These are phyloP conservation scores for Acipenser ruthenus DNA, from an alignment of 2,797 vertebrate genomes.

Conservation along the genomic window DNA sequence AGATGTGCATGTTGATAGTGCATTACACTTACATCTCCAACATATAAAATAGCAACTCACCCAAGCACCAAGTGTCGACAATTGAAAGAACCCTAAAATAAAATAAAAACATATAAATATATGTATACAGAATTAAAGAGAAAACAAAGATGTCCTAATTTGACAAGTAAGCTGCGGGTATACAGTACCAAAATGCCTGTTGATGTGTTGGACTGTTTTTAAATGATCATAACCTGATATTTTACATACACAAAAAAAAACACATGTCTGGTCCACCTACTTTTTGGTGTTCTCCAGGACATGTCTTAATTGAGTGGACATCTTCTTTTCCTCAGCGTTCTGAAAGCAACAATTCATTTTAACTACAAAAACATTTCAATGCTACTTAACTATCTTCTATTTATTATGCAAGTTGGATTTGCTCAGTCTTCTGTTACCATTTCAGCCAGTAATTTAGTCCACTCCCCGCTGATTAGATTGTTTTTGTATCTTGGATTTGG, in stretches of 20 bases:
- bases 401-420: not conserved
- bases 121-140: not conserved
- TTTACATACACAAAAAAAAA: conserved; percentile 9
- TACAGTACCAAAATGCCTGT: conserved; percentile 23
- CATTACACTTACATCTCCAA: not conserved
- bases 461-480: conserved; percentile 57
- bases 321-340: conserved; percentile 60
- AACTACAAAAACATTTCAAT: not conserved
- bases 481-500: conserved; percentile 66
- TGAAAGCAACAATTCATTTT: conserved; percentile 43
- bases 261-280: conserved; percentile 57
- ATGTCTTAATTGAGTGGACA: conserved; percentile 51
- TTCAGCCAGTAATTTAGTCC: conserved; percentile 56
- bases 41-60: conserved; percentile 52
- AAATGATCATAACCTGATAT: not conserved
- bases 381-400: not conserved
- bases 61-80: conserved; percentile 67
- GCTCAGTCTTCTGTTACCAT: conserved; percentile 37
- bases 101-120: conserved; percentile 25
- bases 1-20: too few relatives aligned
- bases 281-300: conserved; percentile 79
- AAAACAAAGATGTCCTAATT: conserved; percentile 4
- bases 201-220: conserved; percentile 17
- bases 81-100: conserved; percentile 76
- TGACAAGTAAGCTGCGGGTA: conserved; percentile 6